A percentile compares a stretch with the other conserved stretches of the same genome.
These are phyloP conservation scores for Thecophora atra DNA, from an alignment of 2,888 invertebrate genomes.

Conservation along the genomic window DNA sequence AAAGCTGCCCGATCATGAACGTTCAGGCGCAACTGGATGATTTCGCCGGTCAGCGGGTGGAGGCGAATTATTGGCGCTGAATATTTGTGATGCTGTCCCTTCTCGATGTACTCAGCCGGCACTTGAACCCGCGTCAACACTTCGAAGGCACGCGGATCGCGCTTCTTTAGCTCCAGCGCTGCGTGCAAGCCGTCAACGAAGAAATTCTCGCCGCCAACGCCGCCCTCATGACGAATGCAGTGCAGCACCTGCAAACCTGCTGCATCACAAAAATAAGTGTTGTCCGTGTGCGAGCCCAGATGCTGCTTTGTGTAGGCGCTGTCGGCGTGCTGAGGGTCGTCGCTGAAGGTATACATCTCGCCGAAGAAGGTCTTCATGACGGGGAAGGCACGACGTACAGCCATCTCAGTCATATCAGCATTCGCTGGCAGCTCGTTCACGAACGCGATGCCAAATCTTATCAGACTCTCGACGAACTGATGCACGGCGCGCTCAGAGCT, in stretches of 20 bases:
- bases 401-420: conserved; percentile 66
- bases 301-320: conserved; percentile 77
- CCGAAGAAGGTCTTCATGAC: conserved; percentile 78
- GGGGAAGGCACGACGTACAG: conserved; percentile 69
- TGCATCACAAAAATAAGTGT: conserved; percentile 80
- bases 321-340: conserved; percentile 71
- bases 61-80: conserved; percentile 71
- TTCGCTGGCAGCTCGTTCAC: conserved; percentile 62
- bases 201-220: conserved; percentile 77
- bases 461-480: conserved; percentile 66
- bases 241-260: conserved; percentile 75
- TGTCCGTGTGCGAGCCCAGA: conserved; percentile 80
- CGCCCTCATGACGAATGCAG: conserved; percentile 69
- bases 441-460: conserved; percentile 63
- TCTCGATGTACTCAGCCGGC: conserved; percentile 74
- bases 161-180: conserved; percentile 69
- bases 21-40: conserved; percentile 77
- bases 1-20: conserved; percentile 78
- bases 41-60: conserved; percentile 68
- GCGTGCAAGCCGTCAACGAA: conserved; percentile 80
- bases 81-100: conserved; percentile 70
- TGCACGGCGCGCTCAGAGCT: conserved; percentile 65
- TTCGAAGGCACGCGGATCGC: conserved; percentile 70
- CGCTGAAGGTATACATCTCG: conserved; percentile 76
- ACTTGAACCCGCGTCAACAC: conserved; percentile 70